Base-by-base conservation (phyloP, 1,140 invertebrate genomes). In the Acromyrmex charruanus region DNA sequence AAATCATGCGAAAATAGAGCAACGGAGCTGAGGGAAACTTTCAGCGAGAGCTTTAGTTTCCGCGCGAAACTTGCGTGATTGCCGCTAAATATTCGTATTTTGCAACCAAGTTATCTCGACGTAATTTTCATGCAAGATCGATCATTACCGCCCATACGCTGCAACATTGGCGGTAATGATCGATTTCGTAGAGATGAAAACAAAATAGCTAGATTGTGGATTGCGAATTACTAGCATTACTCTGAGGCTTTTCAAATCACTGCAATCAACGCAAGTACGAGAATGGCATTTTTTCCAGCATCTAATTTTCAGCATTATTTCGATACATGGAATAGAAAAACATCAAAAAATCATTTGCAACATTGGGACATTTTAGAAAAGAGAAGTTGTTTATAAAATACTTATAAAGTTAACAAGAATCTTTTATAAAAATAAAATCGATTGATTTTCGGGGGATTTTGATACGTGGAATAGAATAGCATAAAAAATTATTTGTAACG, bases 1-100 rank as follows among this genome's bases (percentile, higher is more conserved):
- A 84, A 84, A 84, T 84, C 80, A 84, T 61, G 69, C 69, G 53
- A 75, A 75, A 39, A 75, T 82, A 44, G 58, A 77, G 51, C 53
- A 59, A 28, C 68, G 55, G 16, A 68, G 35, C 3, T 10, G 44
- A 31, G 51, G 28, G 18, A 14, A 80, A 80, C 77, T 79, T 68
- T 80, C 49, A 69, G 18, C 63, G 49, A 80, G 44, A 80, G 44
- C 66, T 49, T 69, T 31, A 51, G 44, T 69, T 80, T 80, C 51
- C n/a, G 6, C 39, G 44, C 44, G n/a, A 51, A 68, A 44, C 65
- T 80, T 80, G 14, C 18, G 61, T 18, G 28, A 80, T 80, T 51
- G 44, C 49, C 63, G 77, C 63, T 80, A 69, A 80, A 80, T 53
- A 80, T 68, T 80, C 44, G 63, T 35, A 80, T 80, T 80, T 69